These are phyloP conservation scores for Melanaphis sacchari DNA, from an alignment of 1,140 invertebrate genomes.

Conservation along the genomic window DNA sequence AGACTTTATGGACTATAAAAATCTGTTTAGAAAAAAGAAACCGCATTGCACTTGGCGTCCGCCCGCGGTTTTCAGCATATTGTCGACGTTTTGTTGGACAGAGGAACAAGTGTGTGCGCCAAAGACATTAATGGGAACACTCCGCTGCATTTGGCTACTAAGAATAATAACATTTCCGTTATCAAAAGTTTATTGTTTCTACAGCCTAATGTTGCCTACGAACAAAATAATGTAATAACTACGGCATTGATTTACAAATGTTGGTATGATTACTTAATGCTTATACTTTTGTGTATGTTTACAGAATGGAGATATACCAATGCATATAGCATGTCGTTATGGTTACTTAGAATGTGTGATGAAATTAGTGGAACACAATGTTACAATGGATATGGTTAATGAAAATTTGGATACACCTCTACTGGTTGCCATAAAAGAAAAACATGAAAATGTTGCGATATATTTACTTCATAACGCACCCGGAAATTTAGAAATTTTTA, in stretches of 20 bases:
- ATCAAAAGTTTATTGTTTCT: background rate
- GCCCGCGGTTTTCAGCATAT: background rate
- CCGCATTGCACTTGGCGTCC: constrained; percentile 27
- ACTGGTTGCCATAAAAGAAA: constrained; percentile 26
- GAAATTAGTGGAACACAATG: constrained; percentile 37
- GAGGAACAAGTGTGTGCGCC: background rate
- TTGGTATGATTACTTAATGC: background rate
- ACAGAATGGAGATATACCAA: constrained; percentile 36
- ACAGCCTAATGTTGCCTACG: background rate
- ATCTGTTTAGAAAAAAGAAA: constrained; percentile 35
- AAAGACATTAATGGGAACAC: constrained; percentile 42
- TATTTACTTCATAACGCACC: constrained; percentile 31
- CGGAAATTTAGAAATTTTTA: constrained; percentile 31
- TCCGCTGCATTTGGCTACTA: constrained; percentile 25
- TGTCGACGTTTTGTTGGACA: constrained; percentile 16
- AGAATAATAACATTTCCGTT: background rate
- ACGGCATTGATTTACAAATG: background rate
- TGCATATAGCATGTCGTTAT: constrained; percentile 49
- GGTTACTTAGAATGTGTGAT: constrained; percentile 45
- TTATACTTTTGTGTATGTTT: background rate
- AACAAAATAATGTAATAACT: constrained; percentile 15
- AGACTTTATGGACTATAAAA: background rate
- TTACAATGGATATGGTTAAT: background rate
- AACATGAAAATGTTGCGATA: constrained; percentile 41
- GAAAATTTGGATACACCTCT: constrained; percentile 39